Conservation (phyloP, 2,888 invertebrate species). For the Cryptus viduatorius region DNA sequence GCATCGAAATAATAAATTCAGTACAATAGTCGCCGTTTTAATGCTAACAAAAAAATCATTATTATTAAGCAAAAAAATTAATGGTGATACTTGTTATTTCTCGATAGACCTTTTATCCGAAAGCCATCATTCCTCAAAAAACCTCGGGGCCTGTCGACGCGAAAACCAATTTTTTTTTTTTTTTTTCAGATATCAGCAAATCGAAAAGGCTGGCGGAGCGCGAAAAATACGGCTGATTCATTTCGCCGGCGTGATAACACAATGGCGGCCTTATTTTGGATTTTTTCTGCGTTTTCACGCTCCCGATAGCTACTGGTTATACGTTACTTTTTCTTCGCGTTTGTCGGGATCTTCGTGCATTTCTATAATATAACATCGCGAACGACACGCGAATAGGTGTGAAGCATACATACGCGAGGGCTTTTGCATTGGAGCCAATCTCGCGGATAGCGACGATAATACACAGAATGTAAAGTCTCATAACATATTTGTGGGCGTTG, state of each 20-base stretch:
- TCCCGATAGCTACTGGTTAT: background rate
- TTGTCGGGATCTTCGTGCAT: background rate
- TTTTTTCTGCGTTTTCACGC: background rate
- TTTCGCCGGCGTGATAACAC: background rate
- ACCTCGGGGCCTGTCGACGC: too few species aligned
- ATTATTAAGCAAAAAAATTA: too few species aligned
- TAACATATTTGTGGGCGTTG: slow-evolving; percentile 33
- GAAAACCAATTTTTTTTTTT: too few species aligned
- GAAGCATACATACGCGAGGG: background rate
- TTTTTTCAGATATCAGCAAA: background rate
- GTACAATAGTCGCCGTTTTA: too few species aligned
- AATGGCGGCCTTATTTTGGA: background rate
- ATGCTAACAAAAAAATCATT: too few species aligned
- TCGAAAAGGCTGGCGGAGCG: background rate
- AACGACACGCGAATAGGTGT: background rate
- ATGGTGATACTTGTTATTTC: too few species aligned
- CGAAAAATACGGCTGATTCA: background rate
- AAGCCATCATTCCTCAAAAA: too few species aligned
- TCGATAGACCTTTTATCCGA: too few species aligned
- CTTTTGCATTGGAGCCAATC: slow-evolving; percentile 38
- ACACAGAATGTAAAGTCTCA: background rate
- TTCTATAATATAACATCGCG: background rate
- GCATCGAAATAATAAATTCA: background rate
- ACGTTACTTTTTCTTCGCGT: background rate
- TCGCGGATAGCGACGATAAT: slow-evolving; percentile 3